These are phyloP conservation scores for Garra rufa DNA, from an alignment of 2,113 vertebrate species.

Conservation along the genomic window DNA sequence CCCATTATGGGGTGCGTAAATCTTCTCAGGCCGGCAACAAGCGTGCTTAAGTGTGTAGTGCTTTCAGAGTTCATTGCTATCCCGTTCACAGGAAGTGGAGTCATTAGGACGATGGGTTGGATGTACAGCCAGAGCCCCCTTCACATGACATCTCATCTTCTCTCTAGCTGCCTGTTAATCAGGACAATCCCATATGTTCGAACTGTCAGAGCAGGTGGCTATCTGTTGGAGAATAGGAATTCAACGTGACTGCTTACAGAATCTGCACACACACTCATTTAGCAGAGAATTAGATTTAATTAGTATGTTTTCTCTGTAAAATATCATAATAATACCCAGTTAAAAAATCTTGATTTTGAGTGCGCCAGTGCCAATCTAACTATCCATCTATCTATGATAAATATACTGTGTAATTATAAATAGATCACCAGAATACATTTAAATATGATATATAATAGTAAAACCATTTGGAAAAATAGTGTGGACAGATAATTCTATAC, in stretches of 20 bases:
- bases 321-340: neutral
- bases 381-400: neutral
- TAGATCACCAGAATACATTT: neutral
- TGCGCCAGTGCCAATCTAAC: neutral
- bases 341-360: neutral
- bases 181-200: slow-evolving; percentile 58
- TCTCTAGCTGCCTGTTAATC: slow-evolving; percentile 50
- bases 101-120: slow-evolving; percentile 11
- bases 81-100: slow-evolving; percentile 22
- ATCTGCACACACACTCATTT: slow-evolving; percentile 3
- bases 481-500: too few relatives aligned
- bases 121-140: slow-evolving; percentile 19
- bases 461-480: neutral
- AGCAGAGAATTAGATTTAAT: neutral
- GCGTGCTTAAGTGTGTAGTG: slow-evolving; percentile 31
- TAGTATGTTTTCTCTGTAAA: neutral
- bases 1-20: slow-evolving; percentile 42
- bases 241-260: slow-evolving; percentile 43
- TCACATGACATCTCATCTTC: slow-evolving; percentile 42
- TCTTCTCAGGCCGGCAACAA: slow-evolving; percentile 30
- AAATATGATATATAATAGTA: neutral
- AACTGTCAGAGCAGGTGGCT: slow-evolving; percentile 60
- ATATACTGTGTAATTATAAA: neutral
- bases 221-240: slow-evolving; percentile 55
- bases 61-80: neutral